These are phyloP conservation scores for Myrmophylax atrothorax DNA, from an alignment of 2,113 vertebrate species.

Conservation along the genomic window DNA sequence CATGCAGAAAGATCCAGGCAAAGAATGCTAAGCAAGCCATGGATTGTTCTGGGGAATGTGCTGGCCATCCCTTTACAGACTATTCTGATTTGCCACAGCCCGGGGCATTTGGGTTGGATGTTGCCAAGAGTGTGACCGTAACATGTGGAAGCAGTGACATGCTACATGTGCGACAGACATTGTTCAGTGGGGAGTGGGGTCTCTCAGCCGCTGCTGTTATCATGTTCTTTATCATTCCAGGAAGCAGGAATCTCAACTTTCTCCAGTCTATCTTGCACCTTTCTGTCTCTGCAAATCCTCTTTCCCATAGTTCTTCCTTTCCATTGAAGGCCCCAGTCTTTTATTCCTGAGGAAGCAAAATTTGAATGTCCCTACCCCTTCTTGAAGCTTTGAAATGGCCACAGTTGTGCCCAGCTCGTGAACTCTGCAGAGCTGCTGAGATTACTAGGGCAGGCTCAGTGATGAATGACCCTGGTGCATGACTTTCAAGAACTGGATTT, in stretches of 20 bases:
- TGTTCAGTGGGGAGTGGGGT: accelerated
- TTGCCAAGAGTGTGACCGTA: background rate
- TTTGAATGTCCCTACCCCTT: background rate
- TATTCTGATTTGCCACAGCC: background rate
- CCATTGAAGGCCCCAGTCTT: background rate
- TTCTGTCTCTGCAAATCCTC: background rate
- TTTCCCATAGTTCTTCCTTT: background rate
- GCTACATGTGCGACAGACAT: no score
- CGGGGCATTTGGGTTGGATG: background rate
- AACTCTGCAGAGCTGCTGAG: background rate
- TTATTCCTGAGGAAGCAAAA: background rate
- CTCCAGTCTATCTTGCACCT: background rate
- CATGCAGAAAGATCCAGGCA: background rate
- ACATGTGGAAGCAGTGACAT: background rate
- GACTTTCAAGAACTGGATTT: background rate
- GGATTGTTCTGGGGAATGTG: background rate
- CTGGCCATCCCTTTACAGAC: background rate
- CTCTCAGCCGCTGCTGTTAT: background rate
- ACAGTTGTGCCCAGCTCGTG: background rate
- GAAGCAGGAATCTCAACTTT: background rate
- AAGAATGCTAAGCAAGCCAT: background rate
- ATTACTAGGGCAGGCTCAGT: background rate
- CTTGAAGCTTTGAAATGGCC: background rate
- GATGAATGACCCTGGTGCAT: background rate
- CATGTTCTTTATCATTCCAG: background rate